Base-by-base conservation (phyloP, 2,888 invertebrate species). In the Oligia latruncula region DNA sequence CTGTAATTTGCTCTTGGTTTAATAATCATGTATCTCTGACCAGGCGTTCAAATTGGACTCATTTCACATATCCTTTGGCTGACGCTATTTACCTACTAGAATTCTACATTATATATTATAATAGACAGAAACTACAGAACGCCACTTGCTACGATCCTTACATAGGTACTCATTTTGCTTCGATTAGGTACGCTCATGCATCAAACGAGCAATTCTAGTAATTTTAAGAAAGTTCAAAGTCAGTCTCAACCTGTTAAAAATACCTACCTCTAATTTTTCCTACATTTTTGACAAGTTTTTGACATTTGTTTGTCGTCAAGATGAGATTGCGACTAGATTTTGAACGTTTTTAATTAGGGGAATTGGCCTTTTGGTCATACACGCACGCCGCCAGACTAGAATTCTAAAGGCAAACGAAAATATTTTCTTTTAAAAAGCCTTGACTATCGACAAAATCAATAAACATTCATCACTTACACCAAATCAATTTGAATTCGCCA, bases 401-500 rank as follows among this genome's bases (percentile, higher is more conserved):
- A 71, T 1, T 40, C 23, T 40, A 71, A 23, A 40, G 23, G 40
- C 55, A 40, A 71, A 35, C 40, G n/a, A 55, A 46, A 40, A 1
- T 20, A 17, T 55, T 29, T 77, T 40, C n/a, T 62, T 62, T 58
- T n/a, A 23, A 15, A 77, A 60, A 60, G n/a, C 46, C 29, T 71
- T 40, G 52, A 35, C 23, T 46, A 2, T 40, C 11, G 11, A 49
- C 15, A 65, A 82, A 78, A 85, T 85, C 84, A 78, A 84, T 79
- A 71, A 67, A 65, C 40, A 74, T 74, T 77, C 35, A 75, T 80
- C 74, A 82, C 72, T 67, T 76, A 79, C 66, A 75, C 78, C 5
- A 78, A 87, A 87, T 78, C 77, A 80, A 78, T 85, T 84, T 76
- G 29, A 76, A 77, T 58, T 75, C 29, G 62, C 49, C 77, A 70